Base-by-base conservation (phyloP, 1,140 invertebrate genomes). In the Diabrotica virgifera region DNA sequence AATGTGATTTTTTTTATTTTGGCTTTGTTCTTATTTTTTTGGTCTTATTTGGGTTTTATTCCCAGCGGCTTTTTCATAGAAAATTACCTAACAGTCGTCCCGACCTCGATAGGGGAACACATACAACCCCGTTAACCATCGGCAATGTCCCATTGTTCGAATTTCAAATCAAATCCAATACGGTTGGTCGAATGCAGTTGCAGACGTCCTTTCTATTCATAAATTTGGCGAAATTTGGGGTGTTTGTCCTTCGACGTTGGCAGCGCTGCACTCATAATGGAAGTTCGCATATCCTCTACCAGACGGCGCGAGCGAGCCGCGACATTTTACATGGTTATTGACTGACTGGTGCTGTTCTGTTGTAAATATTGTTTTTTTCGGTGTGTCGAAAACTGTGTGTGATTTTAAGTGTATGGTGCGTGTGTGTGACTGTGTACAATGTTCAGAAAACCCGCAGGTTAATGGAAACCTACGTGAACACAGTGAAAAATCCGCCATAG, bases 241-340 rank as follows among this genome's bases (percentile, higher is more conserved):
- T 8, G 11, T 57, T 37, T 37, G 52, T 51, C 13, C 14, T 52
- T 61, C 53, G 51, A 70, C 24, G 70, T 73, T 69, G 75, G 70
- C 69, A 76, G 64, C 70, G 56, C 14, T 63, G 71, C 46, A 46
- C 38, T 53, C 62, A 63, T 66, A 54, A 40, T 35, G 36, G 36
- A 64, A 64, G 63, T 74, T 72, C 59, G 38, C 60, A 67, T 63
- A 53, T 65, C 64, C 11, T 52, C 71, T 75, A 73, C 53, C 51
- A 76, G 77, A 52, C 59, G 65, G 68, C 71, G 77, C 70, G 64
- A 54, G 62, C 56, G 72, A 72, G 66, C 65, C 74, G 76, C 77
- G 76, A 77, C 77, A 84, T 83, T 82, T 84, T 85, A 84, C 83
- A 83, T 83, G 83, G 60, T 83, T 85, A 85, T 85, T 83, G 84